Evolutionary conservation across 2,888 invertebrate species (phyloP), one percentile per base, ranked within the genome.

Genomic region (Nycteola revayana): DNA sequence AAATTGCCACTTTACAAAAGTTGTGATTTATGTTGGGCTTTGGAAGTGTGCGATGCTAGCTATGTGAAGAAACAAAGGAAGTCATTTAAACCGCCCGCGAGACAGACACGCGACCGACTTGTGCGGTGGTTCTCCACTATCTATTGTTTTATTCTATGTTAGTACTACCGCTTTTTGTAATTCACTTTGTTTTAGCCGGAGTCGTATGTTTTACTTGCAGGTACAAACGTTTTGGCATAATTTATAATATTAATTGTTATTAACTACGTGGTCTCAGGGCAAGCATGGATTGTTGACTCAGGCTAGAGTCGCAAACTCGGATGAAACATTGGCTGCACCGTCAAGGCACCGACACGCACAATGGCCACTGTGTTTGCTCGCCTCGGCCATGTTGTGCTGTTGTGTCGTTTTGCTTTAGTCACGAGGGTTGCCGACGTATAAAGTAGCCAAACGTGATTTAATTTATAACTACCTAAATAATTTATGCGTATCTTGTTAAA

Each of bases 1-100:
- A 60, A 66, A 66, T 69, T 58, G 61, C 66, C 57, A 62, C 63
- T 63, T 65, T 62, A 62, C 62, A 62, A 69, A 67, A 65, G 60
- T 63, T 60, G 60, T 67, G 65, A 67, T 67, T 67, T 67, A 67
- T 66, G 57, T 61, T 63, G 56, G 54, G 52, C 54, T 64, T 64
- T 60, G 59, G 60, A 66, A 64, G 67, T 66, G 60, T 64, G 52
- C 64, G 64, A 69, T 70, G 76, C 71, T 66, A 73, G 52, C 64
- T 63, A 69, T 70, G 76, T 72, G 66, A 73, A 76, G 75, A 76
- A 76, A 80, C 80, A 78, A 81, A 80, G 81, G 81, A 80, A 82
- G 75, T 75, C 71, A 75, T 78, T 77, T 74, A 75, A 55, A 74
- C 66, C 75, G 66, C 67, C 68, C 69, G 65, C 75, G 68, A 76